Base-by-base conservation (phyloP, 2,113 vertebrate genomes). In the Hystrix brachyura region DNA sequence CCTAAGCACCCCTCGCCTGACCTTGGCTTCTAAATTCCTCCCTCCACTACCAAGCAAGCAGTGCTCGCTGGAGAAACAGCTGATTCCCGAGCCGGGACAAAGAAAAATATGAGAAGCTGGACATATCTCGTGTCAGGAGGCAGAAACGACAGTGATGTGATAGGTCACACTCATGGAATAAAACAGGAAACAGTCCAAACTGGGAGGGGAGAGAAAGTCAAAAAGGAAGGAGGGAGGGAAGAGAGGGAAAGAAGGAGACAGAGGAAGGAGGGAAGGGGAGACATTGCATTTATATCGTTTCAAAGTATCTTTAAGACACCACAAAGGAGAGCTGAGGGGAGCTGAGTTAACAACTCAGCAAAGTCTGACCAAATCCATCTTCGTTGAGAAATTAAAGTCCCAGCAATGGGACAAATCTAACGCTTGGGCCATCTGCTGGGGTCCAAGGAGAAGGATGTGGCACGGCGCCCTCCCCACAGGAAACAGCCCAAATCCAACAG, bases 91-190 rank as follows among this genome's bases (percentile, higher is more conserved):
- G 62, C 91, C 3, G 25, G 84, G 78, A 83, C n/a, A 18, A 48
- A 81, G 57, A 3, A 17, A 18, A 7, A 53, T 0, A 46, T 46
- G 27, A 78, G 43, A 13, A 0, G 32, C 74, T 3, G 18, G 51
- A 53, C 38, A 34, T 19, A 17, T 21, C 38, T 9, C 0, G 8
- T 27, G 59, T 71, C 71, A 3, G 51, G 23, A 57, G 53, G 29
- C 62, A 74, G 59, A 9, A 14, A 25, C 1, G 60, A n/a, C 0
- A 0, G 76, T 10, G 25, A 80, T n/a, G 76, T 10, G 25, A 80
- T n/a, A 9, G 51, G 21, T 55, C 0, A 29, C 2, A 65, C 4
- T 0, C 7, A 0, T 0, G 6, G 51, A 17, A 21, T 18, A 1
- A 21, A 57, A 53, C 0, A 15, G 74, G 32, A 43, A 43, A 13